Percentiles rank a stretch among this genome's conserved stretches.
These are phyloP conservation scores for Copsychus sechellarum DNA, from an alignment of 2,113 vertebrate genomes.

Conservation along the genomic window DNA sequence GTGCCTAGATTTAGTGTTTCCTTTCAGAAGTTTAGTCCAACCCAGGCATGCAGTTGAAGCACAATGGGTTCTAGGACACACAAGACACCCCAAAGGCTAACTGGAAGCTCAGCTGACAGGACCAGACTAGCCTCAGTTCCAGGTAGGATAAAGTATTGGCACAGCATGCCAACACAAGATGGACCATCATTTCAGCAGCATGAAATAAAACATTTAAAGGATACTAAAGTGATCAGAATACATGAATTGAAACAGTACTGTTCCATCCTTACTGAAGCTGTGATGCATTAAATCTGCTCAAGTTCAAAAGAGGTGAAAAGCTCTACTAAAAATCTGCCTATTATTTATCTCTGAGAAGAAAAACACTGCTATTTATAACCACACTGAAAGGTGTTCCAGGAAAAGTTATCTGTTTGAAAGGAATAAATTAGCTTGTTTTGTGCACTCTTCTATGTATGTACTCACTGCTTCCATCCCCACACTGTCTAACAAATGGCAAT, in stretches of 20 bases:
- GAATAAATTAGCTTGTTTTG: conserved; percentile 2
- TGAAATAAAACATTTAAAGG: not conserved
- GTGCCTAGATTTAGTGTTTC: not conserved
- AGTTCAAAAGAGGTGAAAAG: not conserved
- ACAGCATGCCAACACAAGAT: not conserved
- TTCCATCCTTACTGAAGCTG: not conserved
- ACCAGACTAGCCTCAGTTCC: not conserved
- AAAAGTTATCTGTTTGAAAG: not conserved
- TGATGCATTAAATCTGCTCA: not conserved
- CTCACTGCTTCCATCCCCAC: not conserved
- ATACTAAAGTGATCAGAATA: not conserved
- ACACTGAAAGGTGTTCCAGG: not conserved
- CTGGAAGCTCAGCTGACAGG: not conserved
- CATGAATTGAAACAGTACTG: not conserved
- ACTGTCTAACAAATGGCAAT: not conserved
- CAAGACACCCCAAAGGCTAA: not conserved
- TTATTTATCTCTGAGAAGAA: not conserved
- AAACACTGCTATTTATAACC: not conserved
- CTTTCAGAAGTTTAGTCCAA: not conserved
- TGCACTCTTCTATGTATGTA: not conserved
- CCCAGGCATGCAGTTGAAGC: not conserved
- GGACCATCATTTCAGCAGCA: not conserved
- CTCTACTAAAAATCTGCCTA: not conserved
- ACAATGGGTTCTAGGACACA: not conserved
- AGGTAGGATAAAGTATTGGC: fast-evolving